Evolutionary conservation across 2,888 invertebrate species (phyloP).

Genomic region (Drosophila rellima): DNA sequence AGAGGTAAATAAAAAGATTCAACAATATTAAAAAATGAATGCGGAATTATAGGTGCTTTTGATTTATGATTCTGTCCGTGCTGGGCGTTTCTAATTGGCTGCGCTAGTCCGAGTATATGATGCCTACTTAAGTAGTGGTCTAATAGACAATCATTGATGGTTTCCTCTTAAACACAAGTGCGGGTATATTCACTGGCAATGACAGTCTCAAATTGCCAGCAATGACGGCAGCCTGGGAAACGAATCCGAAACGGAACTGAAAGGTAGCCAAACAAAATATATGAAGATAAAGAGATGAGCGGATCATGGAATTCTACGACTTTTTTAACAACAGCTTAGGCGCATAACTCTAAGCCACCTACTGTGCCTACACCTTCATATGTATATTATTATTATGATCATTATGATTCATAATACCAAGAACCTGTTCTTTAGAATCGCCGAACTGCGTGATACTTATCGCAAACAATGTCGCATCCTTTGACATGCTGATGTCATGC

Average conservation of each 20-base stretch:
- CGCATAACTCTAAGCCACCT: constrained; percentile 22
- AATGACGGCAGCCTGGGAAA: constrained; percentile 33
- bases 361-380: constrained; percentile 11
- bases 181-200: constrained; percentile 30
- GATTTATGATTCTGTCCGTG: constrained; percentile 47
- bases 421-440: constrained; percentile 30
- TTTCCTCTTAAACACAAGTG: constrained; percentile 32
- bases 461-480: constrained; percentile 54
- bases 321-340: constrained; percentile 24
- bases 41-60: constrained; percentile 66
- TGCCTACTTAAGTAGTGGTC: constrained; percentile 65
- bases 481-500: constrained; percentile 59
- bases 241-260: constrained; percentile 38
- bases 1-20: constrained; percentile 6
- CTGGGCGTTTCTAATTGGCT: constrained; percentile 73
- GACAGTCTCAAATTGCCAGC: constrained; percentile 24
- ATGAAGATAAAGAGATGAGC: constrained; percentile 4
- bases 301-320: constrained; percentile 23
- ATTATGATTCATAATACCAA: constrained; percentile 29
- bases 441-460: constrained; percentile 15
- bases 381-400: constrained; percentile 5
- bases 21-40: constrained; percentile 28
- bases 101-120: constrained; percentile 28
- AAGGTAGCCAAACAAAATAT: constrained; percentile 24
- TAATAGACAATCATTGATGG: constrained; percentile 53